Base-by-base conservation (phyloP, 2,113 vertebrate species). In the Phrynocephalus versicolor region DNA sequence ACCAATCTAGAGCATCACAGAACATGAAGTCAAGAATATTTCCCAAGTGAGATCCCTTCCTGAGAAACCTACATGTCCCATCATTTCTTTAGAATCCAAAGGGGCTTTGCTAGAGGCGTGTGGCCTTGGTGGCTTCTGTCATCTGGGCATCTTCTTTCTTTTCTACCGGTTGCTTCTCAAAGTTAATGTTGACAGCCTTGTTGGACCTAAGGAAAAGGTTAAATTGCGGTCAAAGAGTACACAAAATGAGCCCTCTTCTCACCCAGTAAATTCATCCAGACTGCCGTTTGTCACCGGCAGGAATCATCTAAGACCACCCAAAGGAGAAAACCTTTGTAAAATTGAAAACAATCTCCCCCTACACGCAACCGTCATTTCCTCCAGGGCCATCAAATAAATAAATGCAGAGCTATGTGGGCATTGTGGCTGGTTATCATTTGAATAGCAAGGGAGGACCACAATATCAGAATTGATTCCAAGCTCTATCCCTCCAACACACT, bases 161-260 rank as follows among this genome's bases (percentile, higher is more conserved):
- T 25, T 23, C 27, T 39, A 13, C 35, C 3, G 33, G 55, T 79
- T 57, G 65, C 57, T 90, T 35, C 57, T 67, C 65, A 12, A 79
- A 60, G 58, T n/a, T 10, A n/a, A 35, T 21, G 3, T 82, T 69
- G 69, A 41, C 25, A 37, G 84, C 8, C 21, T 78, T 74, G 18
- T 67, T 27, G 23, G 86, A 60, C 35, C 89, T 90, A 75, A 65
- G 12, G 55, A 30, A 60, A 85, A 82, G 51, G 65, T n/a, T n/a
- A n/a, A 21, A 72, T 25, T 10, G 58, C 15, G 21, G 14, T 65
- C 69, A 25, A 81, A 41, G 10, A n/a, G 21, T 13, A 76, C 6
- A 0, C 13, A 19, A 41, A 45, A 58, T 6, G 2, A 69, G 14
- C 27, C 25, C 30, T 16, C 3, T 33, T 2, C 19, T 37, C n/a